These are phyloP conservation scores for Gerris buenoi DNA, from an alignment of 1,140 invertebrate genomes.

Conservation along the genomic window DNA sequence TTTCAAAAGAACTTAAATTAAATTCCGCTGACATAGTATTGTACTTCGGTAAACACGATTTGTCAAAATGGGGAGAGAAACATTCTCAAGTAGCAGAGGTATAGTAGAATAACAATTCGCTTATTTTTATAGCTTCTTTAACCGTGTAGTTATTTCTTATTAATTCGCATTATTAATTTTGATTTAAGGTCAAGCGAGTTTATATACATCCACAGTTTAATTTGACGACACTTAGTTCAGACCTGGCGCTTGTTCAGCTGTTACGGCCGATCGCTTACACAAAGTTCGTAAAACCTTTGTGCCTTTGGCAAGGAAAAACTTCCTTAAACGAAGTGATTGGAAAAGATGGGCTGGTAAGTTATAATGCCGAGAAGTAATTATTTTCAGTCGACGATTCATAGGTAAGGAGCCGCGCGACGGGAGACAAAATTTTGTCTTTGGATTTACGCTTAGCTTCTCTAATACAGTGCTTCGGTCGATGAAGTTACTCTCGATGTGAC, in stretches of 20 bases:
- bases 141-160: background rate
- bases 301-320: background rate
- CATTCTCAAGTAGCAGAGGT: background rate
- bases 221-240: background rate
- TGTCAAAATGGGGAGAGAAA: background rate
- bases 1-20: background rate
- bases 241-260: background rate
- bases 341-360: background rate
- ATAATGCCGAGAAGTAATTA: too few relatives aligned
- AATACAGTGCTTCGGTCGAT: too few relatives aligned
- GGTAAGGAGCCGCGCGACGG: too few relatives aligned
- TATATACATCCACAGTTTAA: background rate
- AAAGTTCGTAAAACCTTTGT: background rate
- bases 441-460: too few relatives aligned
- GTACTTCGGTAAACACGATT: background rate
- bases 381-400: too few relatives aligned
- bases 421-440: too few relatives aligned
- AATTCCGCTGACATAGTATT: background rate
- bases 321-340: background rate
- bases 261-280: background rate
- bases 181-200: background rate
- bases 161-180: background rate
- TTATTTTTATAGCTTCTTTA: background rate
- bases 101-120: background rate
- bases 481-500: too few relatives aligned